Evolutionary conservation across 2,888 invertebrate species (phyloP).

Genomic region (Xestia sexstrigata): DNA sequence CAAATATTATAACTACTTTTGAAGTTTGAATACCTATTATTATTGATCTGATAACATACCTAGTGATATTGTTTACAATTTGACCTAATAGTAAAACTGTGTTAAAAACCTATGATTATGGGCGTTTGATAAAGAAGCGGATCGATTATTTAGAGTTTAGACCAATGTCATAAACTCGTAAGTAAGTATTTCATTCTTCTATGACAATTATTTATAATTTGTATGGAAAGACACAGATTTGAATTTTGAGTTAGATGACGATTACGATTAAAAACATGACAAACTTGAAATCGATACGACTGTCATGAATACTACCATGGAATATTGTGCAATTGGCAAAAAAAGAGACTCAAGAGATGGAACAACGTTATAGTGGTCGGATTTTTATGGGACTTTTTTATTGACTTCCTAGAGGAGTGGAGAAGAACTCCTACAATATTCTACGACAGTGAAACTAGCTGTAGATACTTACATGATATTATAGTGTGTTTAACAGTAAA

Average conservation of each 20-base stretch:
- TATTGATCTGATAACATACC: neutral
- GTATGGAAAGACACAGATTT: neutral
- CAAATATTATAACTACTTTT: neutral
- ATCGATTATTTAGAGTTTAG: neutral
- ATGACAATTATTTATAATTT: neutral
- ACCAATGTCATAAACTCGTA: too few relatives aligned
- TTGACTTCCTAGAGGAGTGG: too few relatives aligned
- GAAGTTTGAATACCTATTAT: neutral
- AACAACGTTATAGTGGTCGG: too few relatives aligned
- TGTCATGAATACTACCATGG: neutral
- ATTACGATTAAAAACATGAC: too few relatives aligned
- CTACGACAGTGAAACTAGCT: too few relatives aligned
- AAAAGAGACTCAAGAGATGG: too few relatives aligned
- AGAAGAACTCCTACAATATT: too few relatives aligned
- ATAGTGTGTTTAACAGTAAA: too few relatives aligned
- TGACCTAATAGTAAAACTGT: constrained; percentile 1
- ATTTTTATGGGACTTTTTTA: too few relatives aligned
- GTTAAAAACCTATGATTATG: neutral
- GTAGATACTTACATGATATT: too few relatives aligned
- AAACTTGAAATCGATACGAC: neutral
- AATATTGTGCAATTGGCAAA: too few relatives aligned
- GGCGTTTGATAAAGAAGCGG: neutral
- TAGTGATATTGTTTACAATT: neutral
- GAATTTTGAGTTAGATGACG: neutral
- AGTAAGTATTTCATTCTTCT: neutral